Evolutionary conservation across 2,113 vertebrate genomes (phyloP), one percentile per base, ranked within the genome.

Genomic region (Scolopax mira): DNA sequence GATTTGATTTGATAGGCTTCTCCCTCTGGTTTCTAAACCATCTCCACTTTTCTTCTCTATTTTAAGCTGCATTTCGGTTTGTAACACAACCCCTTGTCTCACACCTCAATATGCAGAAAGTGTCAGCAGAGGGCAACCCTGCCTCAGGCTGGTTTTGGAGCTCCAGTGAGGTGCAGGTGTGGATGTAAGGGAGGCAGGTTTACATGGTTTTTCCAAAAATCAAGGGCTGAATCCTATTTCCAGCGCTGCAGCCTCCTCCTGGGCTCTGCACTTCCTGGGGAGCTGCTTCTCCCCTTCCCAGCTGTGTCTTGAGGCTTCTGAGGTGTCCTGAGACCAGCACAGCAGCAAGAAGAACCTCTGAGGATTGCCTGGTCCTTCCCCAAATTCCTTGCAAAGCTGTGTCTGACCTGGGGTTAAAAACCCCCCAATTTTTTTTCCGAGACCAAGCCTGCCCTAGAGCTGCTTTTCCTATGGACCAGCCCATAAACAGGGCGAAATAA

Each of bases 71-170:
- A 0, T 35, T 81, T 85, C 10, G 57, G 1, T 71, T 30, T 8
- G 9, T 2, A 6, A 11, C 1, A 0, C 57, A 12, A 3, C 3
- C 27, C 31, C 0, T 9, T 1, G 22, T 19, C 4, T 9, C 46
- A 1, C 0, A 1, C 23, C 42, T 44, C 2, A 39, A 8, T 42
- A 33, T 44, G 13, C 75, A 51, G 85, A 14, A 17, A 3, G 17
- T 4, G 61, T 22, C 96, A 55, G 71, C 81, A 96, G 96, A 85
- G 92, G 90, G 92, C 91, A 86, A 21, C 80, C 72, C 58, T 42
- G 88, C 66, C 31, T 23, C 85, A 31, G 66, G 31, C 4, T 81
- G 62, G 33, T 1, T 62, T 67, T 23, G 52, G 6, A 18, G 75
- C 69, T 16, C 23, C 51, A 4, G 8, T 0, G 28, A n/a, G 5